Percentiles rank a stretch among this genome's conserved stretches.
Evolutionary conservation across 2,888 invertebrate species (phyloP).

Genomic region (Heliconius hortense): DNA sequence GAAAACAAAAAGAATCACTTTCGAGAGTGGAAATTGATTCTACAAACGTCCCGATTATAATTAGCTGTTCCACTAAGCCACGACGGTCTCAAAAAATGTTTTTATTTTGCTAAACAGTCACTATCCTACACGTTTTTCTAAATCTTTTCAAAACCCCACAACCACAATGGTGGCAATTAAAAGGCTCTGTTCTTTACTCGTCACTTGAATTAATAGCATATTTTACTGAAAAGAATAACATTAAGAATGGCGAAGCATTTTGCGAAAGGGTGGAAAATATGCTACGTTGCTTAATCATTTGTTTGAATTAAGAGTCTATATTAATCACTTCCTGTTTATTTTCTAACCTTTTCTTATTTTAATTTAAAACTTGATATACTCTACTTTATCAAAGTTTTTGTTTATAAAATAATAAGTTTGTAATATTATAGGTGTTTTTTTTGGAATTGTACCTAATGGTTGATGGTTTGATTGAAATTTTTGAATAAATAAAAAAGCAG

Average conservation of each 20-base stretch:
- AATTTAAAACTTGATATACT: not conserved
- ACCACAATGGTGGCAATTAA: slow-evolving; percentile 59
- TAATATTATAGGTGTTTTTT: not conserved
- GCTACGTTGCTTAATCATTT: slow-evolving; percentile 68
- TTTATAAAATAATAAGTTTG: not conserved
- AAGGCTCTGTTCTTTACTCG: slow-evolving; percentile 59
- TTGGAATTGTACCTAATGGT: not conserved
- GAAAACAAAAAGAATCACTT: not conserved
- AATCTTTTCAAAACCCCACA: slow-evolving; percentile 54
- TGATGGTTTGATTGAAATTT: not conserved
- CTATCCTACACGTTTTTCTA: slow-evolving; percentile 44
- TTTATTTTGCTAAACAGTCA: slow-evolving; percentile 58
- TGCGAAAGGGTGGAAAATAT: slow-evolving; percentile 48
- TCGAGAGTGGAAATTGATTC: not conserved
- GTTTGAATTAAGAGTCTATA: slow-evolving; percentile 42
- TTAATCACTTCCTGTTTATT: slow-evolving; percentile 37
- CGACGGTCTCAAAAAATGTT: slow-evolving; percentile 29
- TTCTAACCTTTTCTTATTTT: not conserved
- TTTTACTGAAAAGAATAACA: slow-evolving; percentile 50
- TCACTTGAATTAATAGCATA: slow-evolving; percentile 70
- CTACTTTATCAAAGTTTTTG: not conserved
- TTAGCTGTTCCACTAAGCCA: not conserved
- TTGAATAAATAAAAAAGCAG: not conserved
- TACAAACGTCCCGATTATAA: not conserved
- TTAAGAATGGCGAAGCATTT: slow-evolving; percentile 54